Percentiles rank a stretch among this genome's conserved stretches.
phyloP scores from a whole-genome alignment of 2,888 invertebrate genomes.

The Scaptomyza caliginosa region DNA sequence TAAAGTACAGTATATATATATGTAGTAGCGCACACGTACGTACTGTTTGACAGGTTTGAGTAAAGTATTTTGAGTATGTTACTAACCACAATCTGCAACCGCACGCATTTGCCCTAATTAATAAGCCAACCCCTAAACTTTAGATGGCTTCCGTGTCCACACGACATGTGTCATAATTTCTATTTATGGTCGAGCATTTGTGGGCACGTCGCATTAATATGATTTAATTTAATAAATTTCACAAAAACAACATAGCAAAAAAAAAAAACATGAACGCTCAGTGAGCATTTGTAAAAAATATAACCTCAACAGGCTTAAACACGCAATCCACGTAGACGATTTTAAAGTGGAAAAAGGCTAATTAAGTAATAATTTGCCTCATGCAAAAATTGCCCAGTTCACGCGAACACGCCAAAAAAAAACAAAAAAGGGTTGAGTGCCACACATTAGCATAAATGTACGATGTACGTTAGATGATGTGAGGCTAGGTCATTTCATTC shows the following conservation, averaged over 20 bases:
- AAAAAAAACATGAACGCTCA: conserved; percentile 7
- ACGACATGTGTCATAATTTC: conserved; percentile 76
- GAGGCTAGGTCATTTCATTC: conserved; percentile 18
- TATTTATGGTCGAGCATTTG: conserved; percentile 64
- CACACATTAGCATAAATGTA: conserved; percentile 14
- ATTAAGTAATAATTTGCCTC: conserved; percentile 67
- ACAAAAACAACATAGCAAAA: too few relatives aligned
- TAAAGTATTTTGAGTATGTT: neutral
- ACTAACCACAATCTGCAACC: conserved; percentile 65
- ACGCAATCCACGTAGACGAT: conserved; percentile 42
- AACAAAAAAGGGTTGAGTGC: conserved; percentile 28
- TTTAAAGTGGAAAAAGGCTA: conserved; percentile 62
- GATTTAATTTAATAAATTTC: conserved; percentile 77
- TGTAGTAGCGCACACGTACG: conserved; percentile 46
- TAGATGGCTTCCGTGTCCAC: conserved; percentile 65
- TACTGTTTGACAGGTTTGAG: too few relatives aligned
- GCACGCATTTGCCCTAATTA: conserved; percentile 72
- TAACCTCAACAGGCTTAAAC: conserved; percentile 28
- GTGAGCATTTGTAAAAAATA: conserved; percentile 51
- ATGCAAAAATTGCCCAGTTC: conserved; percentile 36
- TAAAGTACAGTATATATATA: too few relatives aligned
- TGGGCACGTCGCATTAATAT: conserved; percentile 65
- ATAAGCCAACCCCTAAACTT: conserved; percentile 63
- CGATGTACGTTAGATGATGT: neutral
- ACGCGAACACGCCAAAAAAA: conserved; percentile 14